Evolutionary conservation across 2,797 vertebrate species (phyloP).

Genomic region (Tapirus indicus): DNA sequence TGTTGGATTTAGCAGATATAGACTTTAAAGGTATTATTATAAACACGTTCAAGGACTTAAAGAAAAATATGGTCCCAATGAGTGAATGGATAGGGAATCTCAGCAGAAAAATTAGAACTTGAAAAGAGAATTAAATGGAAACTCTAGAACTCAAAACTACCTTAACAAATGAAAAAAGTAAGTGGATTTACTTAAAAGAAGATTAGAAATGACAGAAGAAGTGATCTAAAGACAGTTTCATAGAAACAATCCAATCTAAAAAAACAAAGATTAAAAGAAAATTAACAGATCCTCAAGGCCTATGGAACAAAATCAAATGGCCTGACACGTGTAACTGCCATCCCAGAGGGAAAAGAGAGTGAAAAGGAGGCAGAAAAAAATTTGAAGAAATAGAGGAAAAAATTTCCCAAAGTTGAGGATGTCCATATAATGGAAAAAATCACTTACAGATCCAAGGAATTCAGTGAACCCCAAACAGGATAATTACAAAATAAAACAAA

Average conservation of each 20-base stretch:
- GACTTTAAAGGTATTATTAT: not conserved
- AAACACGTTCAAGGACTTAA: not conserved
- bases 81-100: not conserved
- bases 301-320: not conserved
- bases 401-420: not conserved
- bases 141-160: not conserved
- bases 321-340: not conserved
- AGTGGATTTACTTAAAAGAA: not conserved
- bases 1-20: not conserved
- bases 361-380: not conserved
- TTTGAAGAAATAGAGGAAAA: not conserved
- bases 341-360: not conserved
- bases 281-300: not conserved
- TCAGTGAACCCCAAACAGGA: not conserved
- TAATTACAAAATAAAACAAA: not conserved
- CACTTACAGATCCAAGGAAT: not conserved
- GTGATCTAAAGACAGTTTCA: not conserved
- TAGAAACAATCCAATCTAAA: not conserved
- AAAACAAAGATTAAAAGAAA: not conserved
- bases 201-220: not conserved
- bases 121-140: not conserved
- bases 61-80: not conserved
- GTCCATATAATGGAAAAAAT: no score
- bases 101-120: not conserved
- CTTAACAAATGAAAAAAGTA: not conserved